Base-by-base conservation (phyloP, 2,113 vertebrate species). In the Columbina picui region DNA sequence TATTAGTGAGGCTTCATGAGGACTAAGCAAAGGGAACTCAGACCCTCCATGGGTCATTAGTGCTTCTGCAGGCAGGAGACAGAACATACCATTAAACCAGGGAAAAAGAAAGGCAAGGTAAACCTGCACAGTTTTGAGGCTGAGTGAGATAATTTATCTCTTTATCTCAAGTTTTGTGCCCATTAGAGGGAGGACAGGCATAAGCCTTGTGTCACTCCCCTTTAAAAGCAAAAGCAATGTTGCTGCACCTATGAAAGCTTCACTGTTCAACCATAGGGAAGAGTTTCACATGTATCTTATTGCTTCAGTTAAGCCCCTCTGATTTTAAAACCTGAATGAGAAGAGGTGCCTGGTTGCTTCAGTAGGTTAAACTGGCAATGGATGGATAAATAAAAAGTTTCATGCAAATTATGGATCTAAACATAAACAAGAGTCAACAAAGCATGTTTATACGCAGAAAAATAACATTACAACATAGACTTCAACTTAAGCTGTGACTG, bases 381-480 rank as follows among this genome's bases (percentile, higher is more conserved):
- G 26, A 64, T 13, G n/a, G 47, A 71, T 50, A 45, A 65, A 69
- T 56, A 29, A 59, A 71, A 50, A 38, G 10, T 43, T 39, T 52
- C 23, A 45, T 25, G 27, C 11, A 47, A 71, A 7, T 59, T 89
- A 71, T 1, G 6, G 9, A 10, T 82, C 90, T 68, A 76, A 87
- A 65, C 27, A 76, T 14, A 68, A 75, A 53, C 19, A 65, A 63
- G 39, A 90, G 26, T 29, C 34, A 87, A 75, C 6, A 83, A 45
- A 85, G 39, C n/a, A 75, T 38, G 39, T 3, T 64, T 68, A 4
- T 36, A 38, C 52, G 39, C 36, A 57, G 43, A 85, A 88, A 90
- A 75, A 56, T 23, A 52, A 52, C 2, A 0, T 63, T 63, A 15
- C 2, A 1, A 56, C 27, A 79, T 1, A 61, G 25, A 73, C 49